phyloP scores from a whole-genome alignment of 2,797 vertebrate genomes.

The Sarcoramphus papa region DNA sequence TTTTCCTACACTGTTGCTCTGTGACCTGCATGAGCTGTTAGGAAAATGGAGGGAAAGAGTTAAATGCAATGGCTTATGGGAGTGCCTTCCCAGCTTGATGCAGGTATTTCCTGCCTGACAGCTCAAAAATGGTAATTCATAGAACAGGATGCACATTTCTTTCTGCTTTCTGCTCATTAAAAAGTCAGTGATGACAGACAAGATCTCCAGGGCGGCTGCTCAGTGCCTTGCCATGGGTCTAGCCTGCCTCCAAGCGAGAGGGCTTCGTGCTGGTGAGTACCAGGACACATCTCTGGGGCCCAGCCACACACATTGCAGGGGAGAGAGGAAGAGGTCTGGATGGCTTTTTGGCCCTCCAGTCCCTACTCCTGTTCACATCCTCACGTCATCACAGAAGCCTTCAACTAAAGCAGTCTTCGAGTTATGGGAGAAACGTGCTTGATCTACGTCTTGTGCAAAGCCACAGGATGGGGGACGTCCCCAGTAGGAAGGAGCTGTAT shows the following conservation, averaged over 20 bases:
- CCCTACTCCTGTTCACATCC: neutral
- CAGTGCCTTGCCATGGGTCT: neutral
- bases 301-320: neutral
- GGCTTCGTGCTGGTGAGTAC: neutral
- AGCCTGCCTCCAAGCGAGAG: neutral
- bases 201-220: neutral
- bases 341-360: neutral
- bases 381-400: neutral
- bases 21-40: neutral
- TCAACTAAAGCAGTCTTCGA: neutral
- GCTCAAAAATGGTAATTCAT: neutral
- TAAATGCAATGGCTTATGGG: neutral
- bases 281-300: neutral
- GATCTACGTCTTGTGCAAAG: rapidly evolving
- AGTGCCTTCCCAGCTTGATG: neutral
- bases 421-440: neutral
- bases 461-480: neutral
- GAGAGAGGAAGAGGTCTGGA: neutral
- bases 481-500: neutral
- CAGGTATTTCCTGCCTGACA: neutral
- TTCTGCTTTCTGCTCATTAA: neutral
- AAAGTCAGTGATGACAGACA: neutral
- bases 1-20: neutral
- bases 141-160: neutral
- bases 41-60: neutral